These are phyloP conservation scores for Halichoerus grypus DNA, from an alignment of 2,113 vertebrate species.

Conservation along the genomic window DNA sequence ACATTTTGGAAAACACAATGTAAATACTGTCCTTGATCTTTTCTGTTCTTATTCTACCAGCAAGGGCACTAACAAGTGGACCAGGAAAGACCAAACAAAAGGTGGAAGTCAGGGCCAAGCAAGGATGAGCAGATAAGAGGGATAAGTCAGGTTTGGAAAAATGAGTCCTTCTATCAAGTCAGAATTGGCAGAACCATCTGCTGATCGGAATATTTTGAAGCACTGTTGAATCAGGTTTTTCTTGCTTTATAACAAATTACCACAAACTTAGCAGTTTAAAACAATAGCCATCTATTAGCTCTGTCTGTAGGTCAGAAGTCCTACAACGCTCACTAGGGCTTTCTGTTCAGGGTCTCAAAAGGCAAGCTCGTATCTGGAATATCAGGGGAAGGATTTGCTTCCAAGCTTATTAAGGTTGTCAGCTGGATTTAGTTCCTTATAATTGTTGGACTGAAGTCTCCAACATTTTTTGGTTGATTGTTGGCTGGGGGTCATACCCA, in stretches of 20 bases:
- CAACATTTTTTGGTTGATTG: neutral
- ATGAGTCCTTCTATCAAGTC: neutral
- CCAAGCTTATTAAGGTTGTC: neutral
- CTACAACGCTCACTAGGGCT: neutral
- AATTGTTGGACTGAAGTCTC: neutral
- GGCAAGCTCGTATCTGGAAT: neutral
- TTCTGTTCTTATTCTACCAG: conserved; percentile 2
- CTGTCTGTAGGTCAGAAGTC: neutral
- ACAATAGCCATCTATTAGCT: neutral
- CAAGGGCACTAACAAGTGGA: neutral
- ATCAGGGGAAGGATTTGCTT: neutral
- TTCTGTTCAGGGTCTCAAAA: neutral
- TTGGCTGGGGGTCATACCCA: too few relatives aligned
- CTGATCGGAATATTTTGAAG: neutral
- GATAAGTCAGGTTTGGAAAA: neutral
- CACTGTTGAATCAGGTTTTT: neutral
- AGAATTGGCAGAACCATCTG: neutral
- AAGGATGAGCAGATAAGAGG: neutral
- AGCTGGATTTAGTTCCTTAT: neutral
- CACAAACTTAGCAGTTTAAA: neutral
- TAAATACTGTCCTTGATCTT: conserved; percentile 3
- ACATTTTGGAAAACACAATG: conserved; percentile 14
- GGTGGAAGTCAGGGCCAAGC: neutral
- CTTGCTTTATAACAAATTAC: neutral
- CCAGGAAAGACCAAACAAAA: neutral